These are phyloP conservation scores for Sarcophaga carnaria DNA, from an alignment of 2,888 invertebrate species.

Conservation along the genomic window DNA sequence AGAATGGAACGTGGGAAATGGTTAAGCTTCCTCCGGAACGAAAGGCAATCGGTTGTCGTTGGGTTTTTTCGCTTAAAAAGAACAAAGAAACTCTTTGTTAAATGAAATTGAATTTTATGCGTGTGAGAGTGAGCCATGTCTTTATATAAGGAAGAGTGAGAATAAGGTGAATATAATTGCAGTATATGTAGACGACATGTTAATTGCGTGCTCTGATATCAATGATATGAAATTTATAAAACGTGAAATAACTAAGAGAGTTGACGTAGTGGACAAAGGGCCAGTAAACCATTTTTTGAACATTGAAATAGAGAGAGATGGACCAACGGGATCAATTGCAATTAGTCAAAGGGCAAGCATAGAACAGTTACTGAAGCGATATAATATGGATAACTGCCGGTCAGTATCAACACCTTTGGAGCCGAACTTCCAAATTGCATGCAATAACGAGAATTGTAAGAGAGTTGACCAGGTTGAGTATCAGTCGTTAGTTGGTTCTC, in stretches of 20 bases:
- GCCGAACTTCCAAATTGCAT: slow-evolving; percentile 6
- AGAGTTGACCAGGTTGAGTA: background rate
- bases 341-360: slow-evolving; percentile 32
- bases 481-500: slow-evolving; percentile 18
- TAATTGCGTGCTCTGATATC: too few relatives aligned
- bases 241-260: too few relatives aligned
- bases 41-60: slow-evolving; percentile 54
- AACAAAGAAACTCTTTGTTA: slow-evolving; percentile 32
- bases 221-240: too few relatives aligned
- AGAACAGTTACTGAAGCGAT: slow-evolving; percentile 4
- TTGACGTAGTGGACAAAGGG: slow-evolving; percentile 17
- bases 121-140: slow-evolving; percentile 49
- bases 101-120: slow-evolving; percentile 44
- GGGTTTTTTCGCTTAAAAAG: slow-evolving; percentile 58
- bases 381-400: slow-evolving; percentile 47
- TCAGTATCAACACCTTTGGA: slow-evolving; percentile 25
- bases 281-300: slow-evolving; percentile 29
- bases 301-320: slow-evolving; percentile 55
- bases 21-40: slow-evolving; percentile 55
- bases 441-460: background rate
- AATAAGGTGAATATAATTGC: too few relatives aligned
- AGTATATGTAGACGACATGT: too few relatives aligned
- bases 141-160: too few relatives aligned
- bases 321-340: slow-evolving; percentile 22
- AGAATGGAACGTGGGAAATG: background rate